phyloP scores from a whole-genome alignment of 2,888 invertebrate genomes.

The Platycnemis pennipes region DNA sequence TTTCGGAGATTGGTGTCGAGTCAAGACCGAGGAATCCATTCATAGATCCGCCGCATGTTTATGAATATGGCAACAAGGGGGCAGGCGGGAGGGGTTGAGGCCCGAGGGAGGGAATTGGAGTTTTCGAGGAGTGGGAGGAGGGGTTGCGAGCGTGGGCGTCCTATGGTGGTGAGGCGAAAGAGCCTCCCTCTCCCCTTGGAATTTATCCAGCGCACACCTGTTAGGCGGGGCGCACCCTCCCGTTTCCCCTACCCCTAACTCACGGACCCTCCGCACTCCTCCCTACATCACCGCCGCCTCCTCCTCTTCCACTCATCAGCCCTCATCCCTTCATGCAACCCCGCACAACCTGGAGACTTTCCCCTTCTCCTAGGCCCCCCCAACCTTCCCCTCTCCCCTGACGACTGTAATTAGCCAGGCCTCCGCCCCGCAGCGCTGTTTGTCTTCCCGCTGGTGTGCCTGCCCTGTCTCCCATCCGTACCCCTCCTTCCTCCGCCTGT shows the following conservation, averaged over 20 bases:
- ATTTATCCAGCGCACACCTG: conserved; percentile 55
- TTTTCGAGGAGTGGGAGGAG: not conserved
- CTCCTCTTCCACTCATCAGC: conserved; percentile 29
- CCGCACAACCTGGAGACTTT: not conserved
- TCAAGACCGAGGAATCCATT: not conserved
- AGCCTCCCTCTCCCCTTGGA: conserved; percentile 8
- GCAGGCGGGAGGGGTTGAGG: not conserved
- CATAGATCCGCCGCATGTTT: conserved; percentile 11
- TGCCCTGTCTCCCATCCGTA: conserved; percentile 38
- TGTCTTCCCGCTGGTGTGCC: conserved; percentile 33
- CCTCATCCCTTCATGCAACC: not conserved
- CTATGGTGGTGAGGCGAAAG: conserved; percentile 10
- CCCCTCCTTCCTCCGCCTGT: not conserved
- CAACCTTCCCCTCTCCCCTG: conserved; percentile 32
- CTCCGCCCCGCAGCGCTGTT: conserved; percentile 68
- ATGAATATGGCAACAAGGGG: not conserved
- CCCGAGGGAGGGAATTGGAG: not conserved
- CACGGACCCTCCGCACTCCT: conserved; percentile 70
- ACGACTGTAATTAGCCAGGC: conserved; percentile 66
- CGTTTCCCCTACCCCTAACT: conserved; percentile 74
- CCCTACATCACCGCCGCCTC: conserved; percentile 70
- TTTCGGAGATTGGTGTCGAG: not conserved
- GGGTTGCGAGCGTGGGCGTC: conserved; percentile 52
- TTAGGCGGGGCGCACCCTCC: conserved; percentile 76
- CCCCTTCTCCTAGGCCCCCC: not conserved